Evolutionary conservation across 2,888 invertebrate genomes (phyloP).

Genomic region (Tipula vernalis): DNA sequence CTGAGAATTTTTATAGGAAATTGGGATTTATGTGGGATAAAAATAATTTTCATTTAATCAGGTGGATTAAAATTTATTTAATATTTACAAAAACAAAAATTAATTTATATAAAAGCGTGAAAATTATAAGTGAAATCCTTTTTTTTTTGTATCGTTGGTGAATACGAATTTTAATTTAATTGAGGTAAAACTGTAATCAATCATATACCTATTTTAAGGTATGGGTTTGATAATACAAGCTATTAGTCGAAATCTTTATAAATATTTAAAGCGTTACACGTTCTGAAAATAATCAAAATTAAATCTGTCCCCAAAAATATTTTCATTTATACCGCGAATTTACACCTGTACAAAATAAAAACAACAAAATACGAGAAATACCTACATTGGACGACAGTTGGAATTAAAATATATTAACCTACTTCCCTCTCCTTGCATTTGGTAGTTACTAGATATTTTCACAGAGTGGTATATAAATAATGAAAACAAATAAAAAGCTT

Average conservation of each 20-base stretch:
- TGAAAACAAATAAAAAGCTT: not conserved
- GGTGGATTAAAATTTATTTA: not conserved
- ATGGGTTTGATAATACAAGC: not conserved
- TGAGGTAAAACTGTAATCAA: not conserved
- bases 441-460: not conserved
- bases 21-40: not conserved
- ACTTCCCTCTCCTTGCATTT: not conserved
- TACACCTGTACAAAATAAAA: not conserved
- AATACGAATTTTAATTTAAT: not conserved
- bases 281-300: not conserved
- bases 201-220: not conserved
- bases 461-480: not conserved
- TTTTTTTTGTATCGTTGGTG: not conserved
- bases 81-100: not conserved
- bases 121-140: not conserved
- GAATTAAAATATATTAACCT: not conserved
- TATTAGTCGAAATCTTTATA: not conserved
- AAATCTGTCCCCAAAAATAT: not conserved
- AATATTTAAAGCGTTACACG: not conserved
- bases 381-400: not conserved
- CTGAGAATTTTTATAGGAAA: not conserved
- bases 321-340: not conserved
- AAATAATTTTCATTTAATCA: not conserved
- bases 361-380: not conserved
- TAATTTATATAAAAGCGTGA: not conserved